Percentiles rank a stretch among this genome's conserved stretches.
phyloP scores from a whole-genome alignment of 2,888 invertebrate species.

The Drosophila imparisetae region DNA sequence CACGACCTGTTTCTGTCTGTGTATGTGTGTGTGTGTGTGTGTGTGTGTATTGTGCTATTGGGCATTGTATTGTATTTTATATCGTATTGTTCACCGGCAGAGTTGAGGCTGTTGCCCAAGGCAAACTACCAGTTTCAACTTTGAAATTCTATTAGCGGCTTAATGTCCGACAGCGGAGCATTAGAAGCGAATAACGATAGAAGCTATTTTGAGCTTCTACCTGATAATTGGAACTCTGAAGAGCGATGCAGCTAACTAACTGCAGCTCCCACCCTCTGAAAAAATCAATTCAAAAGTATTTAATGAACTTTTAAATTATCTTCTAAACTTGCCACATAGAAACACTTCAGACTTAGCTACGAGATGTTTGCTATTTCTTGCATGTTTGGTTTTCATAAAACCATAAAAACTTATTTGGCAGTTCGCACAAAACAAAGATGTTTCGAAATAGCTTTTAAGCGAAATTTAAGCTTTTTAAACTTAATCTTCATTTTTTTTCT shows the following conservation, averaged over 20 bases:
- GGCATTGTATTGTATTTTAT: conserved; percentile 3
- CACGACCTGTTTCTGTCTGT: neutral
- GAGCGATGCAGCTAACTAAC: neutral
- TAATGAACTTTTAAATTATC: neutral
- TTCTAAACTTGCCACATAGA: neutral
- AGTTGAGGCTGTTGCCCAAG: neutral
- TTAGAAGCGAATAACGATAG: neutral
- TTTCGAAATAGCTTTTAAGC: neutral
- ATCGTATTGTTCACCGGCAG: neutral
- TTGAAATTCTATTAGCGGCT: conserved; percentile 22
- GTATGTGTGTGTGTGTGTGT: neutral
- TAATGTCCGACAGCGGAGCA: conserved; percentile 1
- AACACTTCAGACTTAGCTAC: neutral
- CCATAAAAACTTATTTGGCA: neutral
- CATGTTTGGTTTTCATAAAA: neutral
- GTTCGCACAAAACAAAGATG: neutral
- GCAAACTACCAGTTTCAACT: neutral
- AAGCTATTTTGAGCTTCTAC: conserved; percentile 6
- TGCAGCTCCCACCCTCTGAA: neutral
- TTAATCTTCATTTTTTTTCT: neutral
- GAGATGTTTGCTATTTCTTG: neutral
- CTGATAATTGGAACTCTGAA: conserved; percentile 6
- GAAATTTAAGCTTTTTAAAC: neutral
- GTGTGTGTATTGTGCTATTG: neutral
- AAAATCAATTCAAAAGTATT: neutral